Evolutionary conservation across 2,888 invertebrate genomes (phyloP), one percentile per base, ranked within the genome.

Genomic region (Epinotia demarniana): DNA sequence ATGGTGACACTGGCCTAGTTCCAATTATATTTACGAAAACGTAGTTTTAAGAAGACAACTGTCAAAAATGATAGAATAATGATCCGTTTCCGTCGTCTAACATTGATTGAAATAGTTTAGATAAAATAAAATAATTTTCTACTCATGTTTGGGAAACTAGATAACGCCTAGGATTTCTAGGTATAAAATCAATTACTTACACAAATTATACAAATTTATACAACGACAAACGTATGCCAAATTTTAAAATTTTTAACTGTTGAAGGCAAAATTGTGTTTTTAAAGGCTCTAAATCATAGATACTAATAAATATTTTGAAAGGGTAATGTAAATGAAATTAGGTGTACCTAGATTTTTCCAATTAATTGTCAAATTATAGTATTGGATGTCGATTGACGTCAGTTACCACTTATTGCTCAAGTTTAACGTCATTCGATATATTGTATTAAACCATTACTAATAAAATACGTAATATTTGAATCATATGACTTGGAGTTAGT

Each of bases 351-450:
- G 27, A 62, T 27, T 53, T 70, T 70, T 70, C 49, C 70, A 61
- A 63, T 64, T 70, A 23, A 43, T 58, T 68, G 55, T 67, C 49
- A 53, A 62, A 23, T 73, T 60, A 61, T 39, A 61, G 3, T 57
- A 43, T 74, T 61, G 23, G 23, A 33, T 58, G 53, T 55, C 63
- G 13, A 43, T 66, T 70, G 75, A 75, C 64, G 75, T 71, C 70
- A 64, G 70, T 61, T 75, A 75, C 70, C 70, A 64, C 60, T 71
- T 53, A 63, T 73, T 74, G 63, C 64, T 70, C 70, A 75, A 75
- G 67, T 57, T 53, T 53, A 13, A 71, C 75, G 75, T 75, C 70
- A 70, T 27, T 73, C 49, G 72, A 27, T 60, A 19, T 58, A 73
- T 55, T 61, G 49, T 61, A 61, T 60, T 64, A 73, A 67, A 64